Base-by-base conservation (phyloP, 1,140 invertebrate species). In the Hyles vespertilio region DNA sequence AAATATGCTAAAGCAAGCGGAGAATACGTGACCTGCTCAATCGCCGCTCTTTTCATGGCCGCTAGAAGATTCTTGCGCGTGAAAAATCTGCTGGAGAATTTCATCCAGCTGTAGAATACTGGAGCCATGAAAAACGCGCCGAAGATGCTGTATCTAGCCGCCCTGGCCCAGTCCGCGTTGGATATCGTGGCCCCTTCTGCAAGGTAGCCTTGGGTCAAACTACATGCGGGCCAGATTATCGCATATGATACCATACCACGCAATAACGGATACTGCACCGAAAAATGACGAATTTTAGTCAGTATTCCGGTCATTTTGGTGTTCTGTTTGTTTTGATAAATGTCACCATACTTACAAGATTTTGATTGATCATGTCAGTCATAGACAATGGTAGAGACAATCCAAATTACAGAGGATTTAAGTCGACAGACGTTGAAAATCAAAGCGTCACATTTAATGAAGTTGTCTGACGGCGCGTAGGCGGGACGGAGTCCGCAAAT, bases 21-120 rank as follows among this genome's bases (percentile, higher is more conserved):
- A 2, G 93, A 92, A 74, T 96, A 96, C 0, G 93, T 92, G 0
- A 96, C 84, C 91, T 96, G 95, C 83, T 97, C 95, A 32, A 96
- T 65, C 91, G 93, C 93, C 92, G 74, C 78, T 59, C 82, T 76
- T 0, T 56, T 76, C 0, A 85, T 45, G 0, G 79, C 77, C 12
- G 75, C 79, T 0, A 22, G 50, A 10, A 84, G 51, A 11, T 61
- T 68, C 56, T 77, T 83, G 2, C 51, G 46, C 32, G 51, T 81
- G 56, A 87, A 85, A 40, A 79, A 80, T 10, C 67, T 61, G 33
- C 70, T 77, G 4, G 74, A 67, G 43, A 74, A 82, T 36, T 79
- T 83, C 75, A 87, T 75, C 84, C 84, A 87, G 1, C 61, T 61
- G 58, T 87, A 84, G 48, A 84, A 80, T 0, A 85, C 77, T 22